These are phyloP conservation scores for Crotalus helleri DNA, from an alignment of 2,113 vertebrate species.

Conservation along the genomic window DNA sequence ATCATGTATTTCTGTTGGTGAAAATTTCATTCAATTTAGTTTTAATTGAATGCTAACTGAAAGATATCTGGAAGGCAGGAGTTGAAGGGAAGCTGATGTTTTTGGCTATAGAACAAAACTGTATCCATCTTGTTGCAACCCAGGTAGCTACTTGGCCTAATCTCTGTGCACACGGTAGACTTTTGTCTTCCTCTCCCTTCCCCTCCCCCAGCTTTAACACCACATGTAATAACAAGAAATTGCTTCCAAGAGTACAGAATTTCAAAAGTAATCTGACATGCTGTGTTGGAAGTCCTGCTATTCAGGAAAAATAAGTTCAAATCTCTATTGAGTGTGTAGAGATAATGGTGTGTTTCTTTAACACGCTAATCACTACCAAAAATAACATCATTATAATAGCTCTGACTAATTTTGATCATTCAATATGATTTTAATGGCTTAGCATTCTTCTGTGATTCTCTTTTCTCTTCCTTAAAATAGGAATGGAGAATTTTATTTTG, in stretches of 20 bases:
- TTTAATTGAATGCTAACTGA: neutral
- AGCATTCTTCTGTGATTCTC: neutral
- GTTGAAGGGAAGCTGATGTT: neutral
- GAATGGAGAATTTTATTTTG: neutral
- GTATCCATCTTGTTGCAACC: neutral
- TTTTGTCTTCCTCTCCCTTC: neutral
- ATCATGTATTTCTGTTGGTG: neutral
- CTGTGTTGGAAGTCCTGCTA: conserved; percentile 6
- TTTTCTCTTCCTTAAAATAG: neutral
- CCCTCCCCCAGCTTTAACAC: neutral
- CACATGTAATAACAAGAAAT: neutral
- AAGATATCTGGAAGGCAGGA: neutral
- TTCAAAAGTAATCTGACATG: conserved; percentile 4
- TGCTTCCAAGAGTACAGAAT: neutral
- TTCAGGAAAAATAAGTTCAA: conserved; percentile 14
- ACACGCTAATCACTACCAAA: conserved; percentile 15
- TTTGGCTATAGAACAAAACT: neutral
- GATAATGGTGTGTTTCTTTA: conserved; percentile 15
- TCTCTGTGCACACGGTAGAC: neutral
- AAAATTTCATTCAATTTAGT: neutral
- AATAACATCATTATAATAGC: conserved; percentile 28
- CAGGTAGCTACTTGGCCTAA: neutral
- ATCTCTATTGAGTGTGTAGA: conserved; percentile 12
- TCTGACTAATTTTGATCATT: conserved; percentile 8
- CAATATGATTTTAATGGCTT: conserved; percentile 1